These are phyloP conservation scores for Synodontis membranacea DNA, from an alignment of 2,113 vertebrate species.

Conservation along the genomic window DNA sequence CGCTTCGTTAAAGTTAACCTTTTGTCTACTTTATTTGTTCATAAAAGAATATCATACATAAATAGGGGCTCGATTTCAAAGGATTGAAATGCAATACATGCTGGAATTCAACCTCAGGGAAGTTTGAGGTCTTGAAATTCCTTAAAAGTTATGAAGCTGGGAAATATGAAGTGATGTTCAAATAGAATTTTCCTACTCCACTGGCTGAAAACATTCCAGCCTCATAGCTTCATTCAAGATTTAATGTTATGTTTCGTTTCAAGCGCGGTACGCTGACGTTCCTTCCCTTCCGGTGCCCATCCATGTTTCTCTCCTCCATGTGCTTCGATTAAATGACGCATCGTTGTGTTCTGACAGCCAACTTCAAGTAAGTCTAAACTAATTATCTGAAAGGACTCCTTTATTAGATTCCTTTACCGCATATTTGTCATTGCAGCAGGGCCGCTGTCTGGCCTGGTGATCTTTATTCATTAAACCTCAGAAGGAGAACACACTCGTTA, in stretches of 20 bases:
- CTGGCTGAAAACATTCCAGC: background rate
- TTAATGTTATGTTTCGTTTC: background rate
- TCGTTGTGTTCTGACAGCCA: conserved; percentile 58
- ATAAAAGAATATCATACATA: background rate
- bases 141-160: background rate
- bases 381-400: conserved; percentile 61
- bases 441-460: conserved; percentile 21
- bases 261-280: background rate
- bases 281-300: background rate
- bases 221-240: background rate
- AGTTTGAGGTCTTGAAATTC: background rate
- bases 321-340: conserved; percentile 51
- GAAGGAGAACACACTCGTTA: conserved; percentile 7
- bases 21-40: background rate
- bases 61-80: background rate
- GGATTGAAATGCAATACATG: background rate
- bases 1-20: background rate
- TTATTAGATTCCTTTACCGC: conserved; percentile 55
- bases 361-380: conserved; percentile 58
- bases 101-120: background rate
- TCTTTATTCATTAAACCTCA: conserved; percentile 47
- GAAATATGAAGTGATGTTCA: background rate
- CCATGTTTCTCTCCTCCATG: conserved; percentile 16
- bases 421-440: conserved; percentile 51
- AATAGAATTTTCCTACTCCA: background rate